Evolutionary conservation across 2,797 vertebrate genomes (phyloP).

Genomic region (Ibycter americanus): DNA sequence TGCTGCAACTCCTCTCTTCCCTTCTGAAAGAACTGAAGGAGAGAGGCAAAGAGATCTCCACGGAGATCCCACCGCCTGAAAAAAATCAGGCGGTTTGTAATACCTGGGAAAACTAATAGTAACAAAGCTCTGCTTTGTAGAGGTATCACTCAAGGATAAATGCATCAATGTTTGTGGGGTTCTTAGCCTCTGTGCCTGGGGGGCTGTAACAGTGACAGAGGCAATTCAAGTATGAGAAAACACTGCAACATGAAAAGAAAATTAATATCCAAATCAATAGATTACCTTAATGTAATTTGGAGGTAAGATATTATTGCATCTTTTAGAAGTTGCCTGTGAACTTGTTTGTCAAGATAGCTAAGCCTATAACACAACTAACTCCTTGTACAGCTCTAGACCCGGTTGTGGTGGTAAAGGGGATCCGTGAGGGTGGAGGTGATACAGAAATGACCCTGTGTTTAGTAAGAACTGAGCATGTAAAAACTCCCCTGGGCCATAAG

Average conservation of each 20-base stretch:
- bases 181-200: background rate
- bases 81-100: background rate
- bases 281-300: background rate
- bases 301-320: background rate
- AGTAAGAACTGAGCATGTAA: background rate
- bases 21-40: background rate
- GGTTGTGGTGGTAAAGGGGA: background rate
- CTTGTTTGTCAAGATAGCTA: background rate
- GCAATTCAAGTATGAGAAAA: background rate
- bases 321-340: background rate
- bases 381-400: background rate
- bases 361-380: background rate
- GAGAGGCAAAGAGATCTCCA: background rate
- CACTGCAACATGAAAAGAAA: background rate
- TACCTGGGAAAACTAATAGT: background rate
- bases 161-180: background rate
- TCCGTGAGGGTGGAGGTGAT: background rate
- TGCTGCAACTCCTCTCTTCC: background rate
- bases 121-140: background rate
- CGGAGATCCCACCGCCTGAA: rapidly evolving
- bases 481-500: background rate
- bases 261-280: background rate
- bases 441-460: background rate
- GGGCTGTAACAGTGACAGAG: background rate
- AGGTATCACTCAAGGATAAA: background rate